Conservation (phyloP, 2,888 invertebrate species). For the Sipha maydis region DNA sequence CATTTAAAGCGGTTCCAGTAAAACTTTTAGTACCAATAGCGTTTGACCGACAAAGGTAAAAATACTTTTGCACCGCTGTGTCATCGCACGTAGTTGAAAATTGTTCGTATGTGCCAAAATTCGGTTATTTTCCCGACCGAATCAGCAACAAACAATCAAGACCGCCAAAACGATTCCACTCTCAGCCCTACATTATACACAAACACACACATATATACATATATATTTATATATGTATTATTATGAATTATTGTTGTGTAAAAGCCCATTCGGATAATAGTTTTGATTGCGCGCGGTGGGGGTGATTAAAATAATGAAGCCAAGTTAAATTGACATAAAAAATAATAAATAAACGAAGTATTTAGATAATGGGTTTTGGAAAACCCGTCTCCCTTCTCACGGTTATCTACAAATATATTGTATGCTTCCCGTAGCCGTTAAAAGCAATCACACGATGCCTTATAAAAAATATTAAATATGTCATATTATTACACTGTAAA, state of each 20-base stretch:
- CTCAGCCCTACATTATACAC: too few species aligned
- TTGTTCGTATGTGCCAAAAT: conserved; percentile 8
- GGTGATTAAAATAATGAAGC: conserved; percentile 18
- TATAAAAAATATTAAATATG: neutral
- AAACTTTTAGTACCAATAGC: too few species aligned
- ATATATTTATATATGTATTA: neutral
- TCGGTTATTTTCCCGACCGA: neutral
- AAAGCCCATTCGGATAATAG: conserved; percentile 22
- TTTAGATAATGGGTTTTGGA: conserved; percentile 35
- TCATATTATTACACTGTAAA: neutral
- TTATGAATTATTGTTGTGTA: conserved; percentile 9
- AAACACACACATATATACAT: neutral
- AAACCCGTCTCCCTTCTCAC: conserved; percentile 7
- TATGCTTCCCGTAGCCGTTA: neutral
- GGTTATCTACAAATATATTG: neutral
- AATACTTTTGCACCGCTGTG: too few species aligned
- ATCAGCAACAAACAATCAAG: conserved; percentile 2
- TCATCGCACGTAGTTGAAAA: too few species aligned
- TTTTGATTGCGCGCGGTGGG: conserved; percentile 9
- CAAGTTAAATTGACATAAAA: conserved; percentile 23
- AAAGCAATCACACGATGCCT: conserved; percentile 11
- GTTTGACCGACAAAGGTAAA: too few species aligned
- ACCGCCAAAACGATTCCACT: conserved; percentile 8
- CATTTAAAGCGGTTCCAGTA: too few species aligned
- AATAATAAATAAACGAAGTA: conserved; percentile 1